Percentiles rank a stretch among this genome's conserved stretches.
Conservation (phyloP, 2,113 vertebrate genomes). For the Bubo bubo region DNA sequence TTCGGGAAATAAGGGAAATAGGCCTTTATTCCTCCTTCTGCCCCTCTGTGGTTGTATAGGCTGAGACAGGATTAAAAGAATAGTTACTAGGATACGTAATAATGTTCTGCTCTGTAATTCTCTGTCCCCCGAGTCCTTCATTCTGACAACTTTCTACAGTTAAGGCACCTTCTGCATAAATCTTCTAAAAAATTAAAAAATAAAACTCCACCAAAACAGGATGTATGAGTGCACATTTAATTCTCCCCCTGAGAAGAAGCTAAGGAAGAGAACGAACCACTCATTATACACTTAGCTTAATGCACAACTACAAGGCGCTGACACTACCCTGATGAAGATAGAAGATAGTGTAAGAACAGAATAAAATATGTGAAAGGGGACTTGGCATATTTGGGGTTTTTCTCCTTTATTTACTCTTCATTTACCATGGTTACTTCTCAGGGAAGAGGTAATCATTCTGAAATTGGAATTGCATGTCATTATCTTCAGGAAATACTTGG, state of each 20-base stretch:
- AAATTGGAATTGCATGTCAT: not conserved
- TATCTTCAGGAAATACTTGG: not conserved
- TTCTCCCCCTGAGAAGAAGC: not conserved
- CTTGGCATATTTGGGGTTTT: not conserved
- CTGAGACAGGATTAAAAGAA: constrained; percentile 19
- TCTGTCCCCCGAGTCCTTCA: constrained; percentile 23
- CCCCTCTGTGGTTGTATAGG: constrained; percentile 3
- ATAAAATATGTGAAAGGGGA: not conserved
- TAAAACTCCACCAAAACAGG: constrained; percentile 24
- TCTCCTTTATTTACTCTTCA: not conserved
- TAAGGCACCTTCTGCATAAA: constrained; percentile 21
- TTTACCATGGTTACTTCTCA: not conserved
- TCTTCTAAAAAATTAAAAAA: constrained; percentile 46
- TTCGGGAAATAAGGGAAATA: not conserved
- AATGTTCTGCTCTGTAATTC: constrained; percentile 45
- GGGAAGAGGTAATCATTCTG: not conserved
- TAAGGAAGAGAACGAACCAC: not conserved
- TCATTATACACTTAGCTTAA: constrained; percentile 8
- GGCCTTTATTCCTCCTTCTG: not conserved
- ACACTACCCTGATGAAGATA: not conserved
- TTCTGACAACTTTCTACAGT: constrained; percentile 34
- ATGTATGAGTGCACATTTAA: not conserved
- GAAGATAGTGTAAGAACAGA: not conserved
- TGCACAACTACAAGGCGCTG: not conserved
- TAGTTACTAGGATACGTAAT: constrained; percentile 51